Conservation (phyloP, 2,888 invertebrate species). For the Chironomus tentans region DNA sequence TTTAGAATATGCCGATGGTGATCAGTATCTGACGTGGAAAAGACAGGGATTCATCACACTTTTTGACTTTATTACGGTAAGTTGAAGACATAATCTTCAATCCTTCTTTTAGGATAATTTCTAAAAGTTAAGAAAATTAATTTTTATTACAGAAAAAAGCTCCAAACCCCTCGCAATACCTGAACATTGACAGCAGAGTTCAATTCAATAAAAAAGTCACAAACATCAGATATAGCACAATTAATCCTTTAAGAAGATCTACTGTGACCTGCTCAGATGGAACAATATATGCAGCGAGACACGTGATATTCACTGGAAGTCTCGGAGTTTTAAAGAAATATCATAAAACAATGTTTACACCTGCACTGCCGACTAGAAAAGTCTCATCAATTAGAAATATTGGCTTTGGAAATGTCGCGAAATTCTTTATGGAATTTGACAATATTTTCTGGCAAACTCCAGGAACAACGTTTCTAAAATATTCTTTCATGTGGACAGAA, state of each 20-base stretch:
- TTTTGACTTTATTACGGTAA: too few species aligned
- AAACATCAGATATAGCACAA: conserved; percentile 9
- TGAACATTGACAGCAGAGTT: conserved; percentile 32
- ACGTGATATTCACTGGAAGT: conserved; percentile 52
- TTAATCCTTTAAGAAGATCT: conserved; percentile 24
- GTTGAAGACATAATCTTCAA: too few species aligned
- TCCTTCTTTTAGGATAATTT: too few species aligned
- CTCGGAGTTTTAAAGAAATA: conserved; percentile 52
- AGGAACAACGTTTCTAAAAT: background rate
- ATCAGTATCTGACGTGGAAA: too few species aligned
- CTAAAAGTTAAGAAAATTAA: too few species aligned
- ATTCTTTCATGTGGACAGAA: conserved; percentile 47
- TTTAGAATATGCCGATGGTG: too few species aligned
- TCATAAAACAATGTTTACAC: conserved; percentile 39
- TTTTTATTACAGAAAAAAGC: background rate
- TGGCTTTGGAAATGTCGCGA: conserved; percentile 52
- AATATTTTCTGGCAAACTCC: conserved; percentile 50
- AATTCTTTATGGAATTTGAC: conserved; percentile 53
- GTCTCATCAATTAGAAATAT: conserved; percentile 46
- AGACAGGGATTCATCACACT: too few species aligned
- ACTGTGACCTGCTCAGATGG: conserved; percentile 38
- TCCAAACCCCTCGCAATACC: background rate
- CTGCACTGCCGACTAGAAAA: conserved; percentile 44
- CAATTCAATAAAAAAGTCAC: conserved; percentile 27
- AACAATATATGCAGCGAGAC: conserved; percentile 45